Base-by-base conservation (phyloP, 2,888 invertebrate species). In the Trachelus iudaicus region DNA sequence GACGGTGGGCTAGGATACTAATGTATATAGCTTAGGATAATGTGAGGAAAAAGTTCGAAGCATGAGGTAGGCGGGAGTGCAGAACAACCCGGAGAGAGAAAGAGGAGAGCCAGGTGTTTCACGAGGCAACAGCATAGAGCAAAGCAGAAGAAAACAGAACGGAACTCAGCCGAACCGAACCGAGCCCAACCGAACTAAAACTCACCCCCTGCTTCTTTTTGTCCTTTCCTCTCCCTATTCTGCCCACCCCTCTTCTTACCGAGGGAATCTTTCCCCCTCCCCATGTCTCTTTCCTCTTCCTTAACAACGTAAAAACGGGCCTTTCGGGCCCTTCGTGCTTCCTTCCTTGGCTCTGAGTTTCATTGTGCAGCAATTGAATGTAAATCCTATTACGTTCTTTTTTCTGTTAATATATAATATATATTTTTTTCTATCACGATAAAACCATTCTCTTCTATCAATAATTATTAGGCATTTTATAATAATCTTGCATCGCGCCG, bases 61-160 rank as follows among this genome's bases (percentile, higher is more conserved):
- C 83, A 83, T 80, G 85, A 80, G 83, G 81, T 80, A 82, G 82
- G 77, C 81, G 81, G 81, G 76, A 75, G 79, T 34, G 71, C 34
- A 80, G 74, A 73, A 78, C 75, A 77, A 69, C 77, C 77, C 80
- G 76, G 77, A 31, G 73, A 73, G 74, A 75, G 75, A 77, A 56
- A 74, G 56, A 81, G 85, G 82, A 82, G 79, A 85, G 87, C 89
- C 89, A 89, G 88, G 88, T 88, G 89, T 89, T 87, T 86, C 84
- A 79, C 84, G 82, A 83, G 84, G 85, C 84, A 86, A 83, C 83
- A 81, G 85, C 84, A 84, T 81, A 80, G 79, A 82, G 81, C 86
- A 71, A 31, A 71, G 31, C 6, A 33, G 71, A 31, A 33, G 13
- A 33, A 31, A 56, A 71, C 31, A 30, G 31, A 69, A 69, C 69